Evolutionary conservation across 1,140 invertebrate species (phyloP).

Genomic region (Diachasma alloeum): DNA sequence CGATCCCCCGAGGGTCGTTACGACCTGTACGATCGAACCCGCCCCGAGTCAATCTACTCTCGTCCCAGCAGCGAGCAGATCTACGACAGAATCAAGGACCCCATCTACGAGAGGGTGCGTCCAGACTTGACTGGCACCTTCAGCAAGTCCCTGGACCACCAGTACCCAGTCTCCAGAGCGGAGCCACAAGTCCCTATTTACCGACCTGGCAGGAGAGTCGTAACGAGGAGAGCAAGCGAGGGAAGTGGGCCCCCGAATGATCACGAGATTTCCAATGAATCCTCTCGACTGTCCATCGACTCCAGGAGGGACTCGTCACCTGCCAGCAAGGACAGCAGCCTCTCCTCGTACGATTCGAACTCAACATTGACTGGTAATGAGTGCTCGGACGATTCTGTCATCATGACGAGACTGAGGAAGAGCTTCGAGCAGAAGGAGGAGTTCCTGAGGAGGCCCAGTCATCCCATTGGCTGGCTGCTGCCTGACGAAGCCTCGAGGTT

Average conservation of each 20-base stretch:
- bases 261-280: constrained; percentile 48
- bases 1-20: constrained; percentile 38
- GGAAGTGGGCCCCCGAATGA: constrained; percentile 60
- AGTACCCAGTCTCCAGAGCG: constrained; percentile 59
- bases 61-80: constrained; percentile 56
- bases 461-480: constrained; percentile 70
- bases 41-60: constrained; percentile 52
- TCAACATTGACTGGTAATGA: constrained; percentile 73
- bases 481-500: constrained; percentile 35
- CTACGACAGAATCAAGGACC: constrained; percentile 59
- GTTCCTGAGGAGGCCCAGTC: constrained; percentile 78
- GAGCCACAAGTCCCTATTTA: constrained; percentile 67
- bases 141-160: constrained; percentile 50
- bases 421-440: constrained; percentile 89
- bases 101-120: constrained; percentile 57
- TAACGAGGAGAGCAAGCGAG: constrained; percentile 64
- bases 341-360: constrained; percentile 72
- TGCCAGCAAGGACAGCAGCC: constrained; percentile 70
- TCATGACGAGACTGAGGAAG: constrained; percentile 77
- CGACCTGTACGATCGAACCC: constrained; percentile 49
- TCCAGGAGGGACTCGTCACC: constrained; percentile 69
- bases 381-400: constrained; percentile 71
- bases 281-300: constrained; percentile 60
- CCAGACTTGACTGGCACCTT: constrained; percentile 46
- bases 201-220: constrained; percentile 54